Evolutionary conservation across 2,888 invertebrate species (phyloP).

Genomic region (Agrochola lota): DNA sequence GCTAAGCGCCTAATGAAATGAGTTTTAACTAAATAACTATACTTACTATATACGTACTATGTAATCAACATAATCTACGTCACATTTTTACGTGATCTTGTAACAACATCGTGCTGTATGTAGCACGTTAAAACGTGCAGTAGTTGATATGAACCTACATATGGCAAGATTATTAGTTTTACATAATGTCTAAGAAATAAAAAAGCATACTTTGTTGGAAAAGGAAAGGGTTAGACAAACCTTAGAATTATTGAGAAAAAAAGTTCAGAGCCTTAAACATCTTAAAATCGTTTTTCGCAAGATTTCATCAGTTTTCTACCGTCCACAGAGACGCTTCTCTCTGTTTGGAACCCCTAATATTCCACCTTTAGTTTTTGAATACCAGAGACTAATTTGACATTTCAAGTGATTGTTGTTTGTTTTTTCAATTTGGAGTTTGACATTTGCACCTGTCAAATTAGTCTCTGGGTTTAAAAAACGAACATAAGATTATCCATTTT

Average conservation of each 20-base stretch:
- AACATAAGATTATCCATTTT: not conserved
- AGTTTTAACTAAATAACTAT: conserved; percentile 38
- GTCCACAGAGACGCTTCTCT: too few species aligned
- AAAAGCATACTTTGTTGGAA: not conserved
- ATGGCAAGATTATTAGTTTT: not conserved
- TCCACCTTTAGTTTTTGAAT: too few species aligned
- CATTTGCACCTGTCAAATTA: too few species aligned
- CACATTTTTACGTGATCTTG: conserved; percentile 42
- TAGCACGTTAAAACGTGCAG: conserved; percentile 43
- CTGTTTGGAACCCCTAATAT: too few species aligned
- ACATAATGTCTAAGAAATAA: not conserved
- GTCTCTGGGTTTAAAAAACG: too few species aligned
- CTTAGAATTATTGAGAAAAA: too few species aligned
- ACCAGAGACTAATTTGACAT: too few species aligned
- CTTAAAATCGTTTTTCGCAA: too few species aligned
- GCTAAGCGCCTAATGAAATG: conserved; percentile 12
- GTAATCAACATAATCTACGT: conserved; percentile 32
- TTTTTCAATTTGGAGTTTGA: too few species aligned
- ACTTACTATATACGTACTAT: conserved; percentile 11
- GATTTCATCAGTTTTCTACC: too few species aligned
- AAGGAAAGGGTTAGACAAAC: not conserved
- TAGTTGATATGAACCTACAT: conserved; percentile 27
- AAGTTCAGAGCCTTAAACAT: too few species aligned
- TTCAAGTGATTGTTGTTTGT: too few species aligned
- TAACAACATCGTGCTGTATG: conserved; percentile 20